Conservation (phyloP, 1,140 invertebrate genomes). For the Pseudomyrmex dendroicus region DNA sequence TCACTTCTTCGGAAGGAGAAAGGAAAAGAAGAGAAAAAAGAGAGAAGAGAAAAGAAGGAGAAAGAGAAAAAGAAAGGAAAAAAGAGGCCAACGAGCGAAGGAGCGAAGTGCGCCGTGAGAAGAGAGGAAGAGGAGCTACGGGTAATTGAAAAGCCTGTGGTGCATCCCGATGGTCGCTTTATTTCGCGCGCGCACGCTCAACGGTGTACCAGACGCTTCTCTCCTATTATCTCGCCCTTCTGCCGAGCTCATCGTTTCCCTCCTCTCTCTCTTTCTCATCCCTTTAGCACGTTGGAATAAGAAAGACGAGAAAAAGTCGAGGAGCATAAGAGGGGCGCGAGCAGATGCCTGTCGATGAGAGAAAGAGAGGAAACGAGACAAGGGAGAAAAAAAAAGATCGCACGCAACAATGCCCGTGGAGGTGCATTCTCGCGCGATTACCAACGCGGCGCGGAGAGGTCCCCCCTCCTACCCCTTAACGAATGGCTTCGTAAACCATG, state of each 20-base stretch:
- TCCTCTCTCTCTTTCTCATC: slow-evolving; percentile 35
- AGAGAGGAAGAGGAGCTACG: slow-evolving; percentile 56
- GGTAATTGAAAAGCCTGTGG: slow-evolving; percentile 80
- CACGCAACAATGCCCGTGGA: slow-evolving; percentile 71
- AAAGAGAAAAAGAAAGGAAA: no score
- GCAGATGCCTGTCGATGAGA: slow-evolving; percentile 43
- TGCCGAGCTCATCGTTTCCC: slow-evolving; percentile 44
- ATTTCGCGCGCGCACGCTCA: slow-evolving; percentile 66
- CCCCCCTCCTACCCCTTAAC: slow-evolving; percentile 62
- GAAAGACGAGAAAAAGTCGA: slow-evolving; percentile 59
- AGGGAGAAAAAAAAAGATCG: slow-evolving; percentile 53
- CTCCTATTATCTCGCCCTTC: slow-evolving; percentile 70
- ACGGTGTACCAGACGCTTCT: slow-evolving; percentile 62
- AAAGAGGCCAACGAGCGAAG: background rate
- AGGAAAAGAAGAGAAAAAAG: no score
- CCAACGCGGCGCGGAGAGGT: slow-evolving; percentile 53
- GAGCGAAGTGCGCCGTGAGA: slow-evolving; percentile 6
- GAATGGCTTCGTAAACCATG: slow-evolving; percentile 78
- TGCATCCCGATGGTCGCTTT: slow-evolving; percentile 77
- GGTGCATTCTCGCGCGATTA: slow-evolving; percentile 68
- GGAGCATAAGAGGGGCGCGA: slow-evolving; percentile 38
- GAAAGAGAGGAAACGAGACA: background rate
- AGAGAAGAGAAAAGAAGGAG: no score
- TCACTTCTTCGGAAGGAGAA: no score
- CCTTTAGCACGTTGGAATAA: slow-evolving; percentile 43